Conservation (phyloP, 2,888 invertebrate species). For the Spodoptera littoralis region DNA sequence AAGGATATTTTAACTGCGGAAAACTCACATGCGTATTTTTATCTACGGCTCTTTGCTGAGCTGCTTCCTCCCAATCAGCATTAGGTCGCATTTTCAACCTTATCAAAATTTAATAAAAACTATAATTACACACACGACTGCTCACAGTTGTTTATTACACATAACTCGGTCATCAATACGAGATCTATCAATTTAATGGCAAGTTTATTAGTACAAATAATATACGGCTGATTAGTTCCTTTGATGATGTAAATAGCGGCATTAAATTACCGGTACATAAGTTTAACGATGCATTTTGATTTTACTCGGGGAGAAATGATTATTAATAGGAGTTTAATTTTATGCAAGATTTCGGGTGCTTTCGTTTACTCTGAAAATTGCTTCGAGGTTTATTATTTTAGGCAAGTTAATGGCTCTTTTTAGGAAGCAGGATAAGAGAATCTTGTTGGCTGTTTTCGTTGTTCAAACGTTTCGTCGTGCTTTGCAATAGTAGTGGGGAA, state of each 20-base stretch:
- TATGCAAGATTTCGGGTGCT: not conserved
- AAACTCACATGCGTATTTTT: conserved; percentile 80
- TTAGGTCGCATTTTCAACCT: conserved; percentile 60
- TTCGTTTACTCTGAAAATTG: not conserved
- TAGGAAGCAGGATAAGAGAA: not conserved
- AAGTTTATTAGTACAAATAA: conserved; percentile 23
- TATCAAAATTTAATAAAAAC: not conserved
- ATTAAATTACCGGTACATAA: conserved; percentile 35
- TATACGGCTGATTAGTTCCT: conserved; percentile 23
- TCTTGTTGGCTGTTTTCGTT: too few species aligned
- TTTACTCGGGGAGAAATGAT: not conserved
- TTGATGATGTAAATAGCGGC: conserved; percentile 19
- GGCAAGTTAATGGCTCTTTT: not conserved
- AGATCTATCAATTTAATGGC: conserved; percentile 14
- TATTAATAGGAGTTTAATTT: not conserved
- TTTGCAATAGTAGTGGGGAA: too few species aligned
- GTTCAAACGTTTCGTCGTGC: too few species aligned
- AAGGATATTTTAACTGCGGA: conserved; percentile 86
- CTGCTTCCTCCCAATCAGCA: conserved; percentile 58
- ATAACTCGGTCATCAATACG: conserved; percentile 14
- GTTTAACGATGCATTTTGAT: not conserved
- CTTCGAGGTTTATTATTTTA: conserved; percentile 1
- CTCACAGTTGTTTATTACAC: conserved; percentile 10
- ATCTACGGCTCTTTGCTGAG: conserved; percentile 67
- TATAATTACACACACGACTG: conserved; percentile 4